phyloP scores from a whole-genome alignment of 2,888 invertebrate species.

The Drosophila fungiperda region DNA sequence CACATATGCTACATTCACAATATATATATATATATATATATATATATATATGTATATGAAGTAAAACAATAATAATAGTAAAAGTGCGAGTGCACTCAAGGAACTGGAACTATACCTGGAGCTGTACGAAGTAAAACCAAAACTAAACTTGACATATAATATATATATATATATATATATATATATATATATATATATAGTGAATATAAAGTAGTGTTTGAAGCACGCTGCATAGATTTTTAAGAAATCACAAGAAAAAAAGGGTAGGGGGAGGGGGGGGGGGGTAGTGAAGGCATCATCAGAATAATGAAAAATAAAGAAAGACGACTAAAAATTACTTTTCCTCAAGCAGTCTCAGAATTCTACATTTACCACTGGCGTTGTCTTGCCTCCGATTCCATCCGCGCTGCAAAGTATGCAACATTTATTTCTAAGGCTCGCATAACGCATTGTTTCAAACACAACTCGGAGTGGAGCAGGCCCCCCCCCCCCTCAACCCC shows the following conservation, averaged over 20 bases:
- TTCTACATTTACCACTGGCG: conserved; percentile 45
- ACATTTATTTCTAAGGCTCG: conserved; percentile 56
- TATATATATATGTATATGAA: conserved; percentile 13
- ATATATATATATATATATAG: neutral
- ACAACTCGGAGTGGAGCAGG: conserved; percentile 13
- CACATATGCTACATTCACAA: conserved; percentile 10
- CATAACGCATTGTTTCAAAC: conserved; percentile 36
- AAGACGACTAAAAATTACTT: conserved; percentile 29
- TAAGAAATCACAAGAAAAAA: conserved; percentile 20
- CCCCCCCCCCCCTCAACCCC: neutral
- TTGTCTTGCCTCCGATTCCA: conserved; percentile 37
- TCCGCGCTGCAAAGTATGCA: conserved; percentile 58
- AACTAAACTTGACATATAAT: conserved; percentile 35
- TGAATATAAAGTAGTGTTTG: conserved; percentile 8
- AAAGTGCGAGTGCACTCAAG: conserved; percentile 42
- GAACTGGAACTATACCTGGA: conserved; percentile 14
- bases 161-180: neutral
- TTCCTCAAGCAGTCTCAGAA: conserved; percentile 6
- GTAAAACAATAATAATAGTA: conserved; percentile 25
- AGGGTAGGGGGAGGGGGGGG: neutral
- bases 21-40: conserved; percentile 14
- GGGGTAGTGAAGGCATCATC: conserved; percentile 1
- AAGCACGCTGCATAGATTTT: conserved; percentile 42
- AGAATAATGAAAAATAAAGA: conserved; percentile 17
- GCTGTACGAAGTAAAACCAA: conserved; percentile 13